A percentile compares a stretch with the other conserved stretches of the same genome.
Conservation (phyloP, 2,113 vertebrate species). For the Channa maculata region DNA sequence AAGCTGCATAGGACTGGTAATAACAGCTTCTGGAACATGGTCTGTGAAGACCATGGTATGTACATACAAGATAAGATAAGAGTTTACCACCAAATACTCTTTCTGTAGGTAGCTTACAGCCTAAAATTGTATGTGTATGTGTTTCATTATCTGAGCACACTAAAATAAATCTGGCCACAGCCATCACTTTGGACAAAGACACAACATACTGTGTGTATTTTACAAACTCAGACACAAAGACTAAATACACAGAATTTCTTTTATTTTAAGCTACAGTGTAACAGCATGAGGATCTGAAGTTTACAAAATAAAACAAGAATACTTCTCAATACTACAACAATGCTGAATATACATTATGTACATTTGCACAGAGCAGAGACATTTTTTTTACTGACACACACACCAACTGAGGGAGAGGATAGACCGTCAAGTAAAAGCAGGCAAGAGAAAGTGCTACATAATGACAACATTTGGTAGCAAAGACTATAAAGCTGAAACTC, state of each 20-base stretch:
- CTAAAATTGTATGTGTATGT: too few relatives aligned
- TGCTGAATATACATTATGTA: constrained; percentile 74
- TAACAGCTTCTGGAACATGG: background rate
- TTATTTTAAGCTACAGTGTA: constrained; percentile 64
- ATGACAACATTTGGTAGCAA: constrained; percentile 34
- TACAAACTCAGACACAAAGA: constrained; percentile 25
- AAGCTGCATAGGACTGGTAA: background rate
- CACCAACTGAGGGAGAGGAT: constrained; percentile 18
- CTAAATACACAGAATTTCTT: constrained; percentile 44
- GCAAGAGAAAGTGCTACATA: constrained; percentile 7
- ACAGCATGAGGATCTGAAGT: constrained; percentile 50
- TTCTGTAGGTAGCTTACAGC: too few relatives aligned
- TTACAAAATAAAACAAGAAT: constrained; percentile 51
- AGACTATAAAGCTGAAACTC: constrained; percentile 49
- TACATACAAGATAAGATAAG: background rate
- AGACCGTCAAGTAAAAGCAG: constrained; percentile 6
- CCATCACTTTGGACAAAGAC: too few relatives aligned
- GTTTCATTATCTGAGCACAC: too few relatives aligned
- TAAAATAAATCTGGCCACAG: background rate
- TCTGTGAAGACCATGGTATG: background rate
- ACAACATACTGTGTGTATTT: background rate
- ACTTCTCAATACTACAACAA: constrained; percentile 58
- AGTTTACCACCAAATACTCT: too few relatives aligned
- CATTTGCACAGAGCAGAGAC: constrained; percentile 47
- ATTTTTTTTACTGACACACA: constrained; percentile 34